phyloP scores from a whole-genome alignment of 2,113 vertebrate species.

The Otus sunia region DNA sequence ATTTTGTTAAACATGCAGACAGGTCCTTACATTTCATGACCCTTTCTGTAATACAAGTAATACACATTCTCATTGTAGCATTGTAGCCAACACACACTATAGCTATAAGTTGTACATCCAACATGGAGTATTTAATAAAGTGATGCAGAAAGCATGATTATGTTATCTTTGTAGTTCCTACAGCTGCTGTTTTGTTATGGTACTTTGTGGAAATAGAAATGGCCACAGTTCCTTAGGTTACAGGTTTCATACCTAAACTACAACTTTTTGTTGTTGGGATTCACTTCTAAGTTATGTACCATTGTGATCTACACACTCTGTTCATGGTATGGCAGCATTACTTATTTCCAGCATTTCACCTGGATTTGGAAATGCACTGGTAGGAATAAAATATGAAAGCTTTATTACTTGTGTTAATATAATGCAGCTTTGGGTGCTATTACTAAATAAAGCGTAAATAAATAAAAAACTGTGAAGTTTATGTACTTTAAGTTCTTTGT shows the following conservation, averaged over 20 bases:
- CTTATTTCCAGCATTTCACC: constrained; percentile 50
- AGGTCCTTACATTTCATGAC: constrained; percentile 74
- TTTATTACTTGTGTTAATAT: constrained; percentile 60
- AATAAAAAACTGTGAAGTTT: background rate
- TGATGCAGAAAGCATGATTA: constrained; percentile 48
- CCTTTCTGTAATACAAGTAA: constrained; percentile 18
- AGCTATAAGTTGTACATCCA: constrained; percentile 64
- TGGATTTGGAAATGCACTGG: constrained; percentile 64
- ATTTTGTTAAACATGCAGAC: constrained; percentile 36
- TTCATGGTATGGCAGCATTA: constrained; percentile 17
- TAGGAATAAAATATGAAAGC: constrained; percentile 51
- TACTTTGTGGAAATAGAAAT: constrained; percentile 6
- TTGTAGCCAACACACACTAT: constrained; percentile 39
- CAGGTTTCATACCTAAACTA: background rate
- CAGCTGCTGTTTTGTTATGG: background rate
- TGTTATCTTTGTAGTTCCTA: background rate
- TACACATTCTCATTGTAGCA: constrained; percentile 17
- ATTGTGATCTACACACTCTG: constrained; percentile 12
- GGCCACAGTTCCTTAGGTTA: background rate
- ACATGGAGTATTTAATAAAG: constrained; percentile 76
- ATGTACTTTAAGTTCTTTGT: background rate
- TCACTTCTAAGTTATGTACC: background rate
- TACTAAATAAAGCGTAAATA: constrained; percentile 61
- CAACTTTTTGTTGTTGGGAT: background rate
- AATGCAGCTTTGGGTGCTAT: constrained; percentile 60